phyloP scores from a whole-genome alignment of 2,797 vertebrate species.

The Argyrosomus regius region DNA sequence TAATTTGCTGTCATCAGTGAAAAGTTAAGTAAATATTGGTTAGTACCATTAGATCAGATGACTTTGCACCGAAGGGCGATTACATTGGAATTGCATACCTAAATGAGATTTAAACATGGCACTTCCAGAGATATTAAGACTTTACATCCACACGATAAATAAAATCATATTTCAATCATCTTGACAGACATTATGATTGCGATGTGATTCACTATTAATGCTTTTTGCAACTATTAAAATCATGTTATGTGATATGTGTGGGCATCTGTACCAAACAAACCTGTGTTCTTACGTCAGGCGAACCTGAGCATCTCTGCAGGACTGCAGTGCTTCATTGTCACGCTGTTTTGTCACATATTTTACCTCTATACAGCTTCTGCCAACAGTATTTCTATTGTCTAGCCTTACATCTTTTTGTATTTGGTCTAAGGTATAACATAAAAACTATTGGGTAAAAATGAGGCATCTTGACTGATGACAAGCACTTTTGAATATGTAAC shows the following conservation, averaged over 20 bases:
- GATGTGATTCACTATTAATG: no score
- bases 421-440: background rate
- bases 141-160: background rate
- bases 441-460: background rate
- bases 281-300: no score
- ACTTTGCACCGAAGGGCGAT: constrained; percentile 47
- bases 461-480: background rate
- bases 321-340: no score
- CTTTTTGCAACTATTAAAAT: no score
- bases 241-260: no score
- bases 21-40: constrained; percentile 29
- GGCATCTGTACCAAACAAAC: no score
- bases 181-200: no score
- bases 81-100: background rate
- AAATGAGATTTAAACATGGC: background rate
- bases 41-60: background rate
- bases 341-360: no score
- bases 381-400: no score
- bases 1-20: background rate
- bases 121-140: background rate
- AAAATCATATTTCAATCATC: no score
- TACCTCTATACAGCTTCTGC: no score
- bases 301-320: no score
- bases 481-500: background rate
- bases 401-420: background rate